These are phyloP conservation scores for Drosophila oshimai DNA, from an alignment of 1,140 invertebrate genomes.

Conservation along the genomic window DNA sequence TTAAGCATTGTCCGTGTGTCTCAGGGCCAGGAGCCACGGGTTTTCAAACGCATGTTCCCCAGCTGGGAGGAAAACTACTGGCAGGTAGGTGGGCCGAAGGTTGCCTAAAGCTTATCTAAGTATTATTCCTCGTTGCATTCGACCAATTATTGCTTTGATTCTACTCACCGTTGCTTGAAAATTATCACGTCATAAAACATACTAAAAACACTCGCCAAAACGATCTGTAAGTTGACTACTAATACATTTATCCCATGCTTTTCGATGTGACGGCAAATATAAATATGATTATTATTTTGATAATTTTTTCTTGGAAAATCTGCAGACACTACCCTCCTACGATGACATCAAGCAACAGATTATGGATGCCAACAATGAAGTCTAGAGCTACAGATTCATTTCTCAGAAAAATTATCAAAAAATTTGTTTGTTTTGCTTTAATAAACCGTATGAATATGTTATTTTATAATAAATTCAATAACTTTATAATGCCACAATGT, in stretches of 20 bases:
- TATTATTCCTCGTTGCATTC: background rate
- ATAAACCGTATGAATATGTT: background rate
- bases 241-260: conserved; percentile 5
- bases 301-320: background rate
- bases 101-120: background rate
- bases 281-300: background rate
- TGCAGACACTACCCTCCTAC: conserved; percentile 53
- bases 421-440: conserved; percentile 46
- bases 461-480: conserved; percentile 16
- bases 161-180: background rate
- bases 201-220: conserved; percentile 9
- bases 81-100: conserved; percentile 83
- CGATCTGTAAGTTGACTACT: conserved; percentile 41
- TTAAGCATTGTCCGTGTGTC: conserved; percentile 86
- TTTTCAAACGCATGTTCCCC: conserved; percentile 88
- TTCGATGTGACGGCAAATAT: background rate
- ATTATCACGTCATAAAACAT: conserved; percentile 17
- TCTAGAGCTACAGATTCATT: conserved; percentile 27
- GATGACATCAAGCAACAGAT: conserved; percentile 64
- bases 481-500: background rate
- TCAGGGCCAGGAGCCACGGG: conserved; percentile 87
- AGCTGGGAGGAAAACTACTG: conserved; percentile 87
- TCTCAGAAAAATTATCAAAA: conserved; percentile 69
- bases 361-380: conserved; percentile 66
- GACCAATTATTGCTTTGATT: background rate